Evolutionary conservation across 2,888 invertebrate species (phyloP).

Genomic region (Portevinia maculata): DNA sequence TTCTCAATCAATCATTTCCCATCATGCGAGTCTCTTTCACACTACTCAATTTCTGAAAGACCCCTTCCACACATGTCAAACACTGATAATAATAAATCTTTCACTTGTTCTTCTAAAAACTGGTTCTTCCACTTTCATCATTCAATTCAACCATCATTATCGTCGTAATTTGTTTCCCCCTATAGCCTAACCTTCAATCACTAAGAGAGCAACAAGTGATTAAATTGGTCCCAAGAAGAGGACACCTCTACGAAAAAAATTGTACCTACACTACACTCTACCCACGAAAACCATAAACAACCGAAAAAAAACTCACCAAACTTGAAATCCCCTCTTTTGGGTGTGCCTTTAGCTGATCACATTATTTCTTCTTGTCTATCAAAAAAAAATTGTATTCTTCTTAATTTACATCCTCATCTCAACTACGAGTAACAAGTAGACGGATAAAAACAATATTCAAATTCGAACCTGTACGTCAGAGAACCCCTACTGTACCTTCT

Average conservation of each 20-base stretch:
- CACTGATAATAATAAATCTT: slow-evolving; percentile 42
- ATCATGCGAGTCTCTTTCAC: neutral
- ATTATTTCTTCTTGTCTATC: slow-evolving; percentile 18
- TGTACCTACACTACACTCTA: slow-evolving; percentile 15
- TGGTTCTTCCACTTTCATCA: slow-evolving; percentile 54
- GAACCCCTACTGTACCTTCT: slow-evolving; percentile 23
- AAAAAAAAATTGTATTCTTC: slow-evolving; percentile 5
- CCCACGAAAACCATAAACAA: slow-evolving; percentile 61
- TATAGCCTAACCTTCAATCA: slow-evolving; percentile 16
- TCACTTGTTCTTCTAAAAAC: slow-evolving; percentile 57
- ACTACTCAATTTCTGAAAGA: neutral
- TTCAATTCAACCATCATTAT: slow-evolving; percentile 35
- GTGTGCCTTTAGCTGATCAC: slow-evolving; percentile 58
- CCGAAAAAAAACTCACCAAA: slow-evolving; percentile 51
- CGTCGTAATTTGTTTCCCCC: slow-evolving; percentile 14
- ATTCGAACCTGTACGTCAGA: slow-evolving; percentile 12
- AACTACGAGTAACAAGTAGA: slow-evolving; percentile 36
- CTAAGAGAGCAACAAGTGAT: slow-evolving; percentile 60
- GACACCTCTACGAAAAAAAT: slow-evolving; percentile 10
- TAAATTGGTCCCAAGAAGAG: slow-evolving; percentile 16
- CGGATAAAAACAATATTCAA: slow-evolving; percentile 22
- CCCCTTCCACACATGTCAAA: slow-evolving; percentile 4
- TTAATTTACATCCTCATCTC: slow-evolving; percentile 41
- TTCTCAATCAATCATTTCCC: too few species aligned
- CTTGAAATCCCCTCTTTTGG: slow-evolving; percentile 47